phyloP scores from a whole-genome alignment of 2,113 vertebrate genomes.

The Dipodomys spectabilis region DNA sequence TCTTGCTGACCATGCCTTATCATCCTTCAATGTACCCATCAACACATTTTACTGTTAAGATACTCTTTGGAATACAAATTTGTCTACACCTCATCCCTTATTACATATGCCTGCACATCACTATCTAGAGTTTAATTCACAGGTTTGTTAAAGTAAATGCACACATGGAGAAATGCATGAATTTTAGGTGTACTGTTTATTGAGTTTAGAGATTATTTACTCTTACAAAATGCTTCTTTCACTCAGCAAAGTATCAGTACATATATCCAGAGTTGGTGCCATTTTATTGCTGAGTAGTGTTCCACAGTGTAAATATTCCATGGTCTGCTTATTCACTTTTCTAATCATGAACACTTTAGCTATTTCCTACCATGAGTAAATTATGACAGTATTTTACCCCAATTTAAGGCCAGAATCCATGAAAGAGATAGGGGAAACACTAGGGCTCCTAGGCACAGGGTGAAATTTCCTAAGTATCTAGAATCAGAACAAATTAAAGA shows the following conservation, averaged over 20 bases:
- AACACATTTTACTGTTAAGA: not conserved
- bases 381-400: not conserved
- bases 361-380: not conserved
- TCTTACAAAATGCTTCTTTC: not conserved
- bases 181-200: not conserved
- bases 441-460: no score
- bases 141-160: conserved; percentile 19
- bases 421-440: no score
- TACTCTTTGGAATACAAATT: not conserved
- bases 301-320: not conserved
- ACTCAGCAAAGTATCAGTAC: not conserved
- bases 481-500: no score
- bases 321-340: not conserved
- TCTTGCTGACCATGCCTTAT: not conserved
- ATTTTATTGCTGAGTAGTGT: not conserved
- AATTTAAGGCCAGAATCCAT: no score
- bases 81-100: not conserved
- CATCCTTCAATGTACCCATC: not conserved
- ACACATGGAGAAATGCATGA: not conserved
- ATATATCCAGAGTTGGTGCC: not conserved
- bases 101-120: not conserved
- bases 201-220: not conserved
- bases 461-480: no score
- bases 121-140: not conserved
- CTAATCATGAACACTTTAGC: not conserved